Conservation (phyloP, 2,888 invertebrate genomes). For the Fabriciana adippe region DNA sequence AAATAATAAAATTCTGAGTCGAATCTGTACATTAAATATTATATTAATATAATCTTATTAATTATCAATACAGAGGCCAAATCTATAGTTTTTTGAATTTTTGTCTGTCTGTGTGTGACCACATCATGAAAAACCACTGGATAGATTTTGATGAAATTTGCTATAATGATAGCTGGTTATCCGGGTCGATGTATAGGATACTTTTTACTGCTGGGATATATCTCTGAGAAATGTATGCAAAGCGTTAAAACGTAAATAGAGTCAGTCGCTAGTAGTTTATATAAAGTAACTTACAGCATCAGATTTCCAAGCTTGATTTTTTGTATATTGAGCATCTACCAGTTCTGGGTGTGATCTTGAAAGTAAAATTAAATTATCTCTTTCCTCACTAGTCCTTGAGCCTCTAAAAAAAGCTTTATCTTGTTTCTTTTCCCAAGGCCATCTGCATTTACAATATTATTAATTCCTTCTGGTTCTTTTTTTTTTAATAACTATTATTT, state of each 20-base stretch:
- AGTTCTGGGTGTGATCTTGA: conserved; percentile 88
- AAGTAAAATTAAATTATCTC: conserved; percentile 93
- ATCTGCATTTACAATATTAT: conserved; percentile 49
- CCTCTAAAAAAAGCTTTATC: conserved; percentile 93
- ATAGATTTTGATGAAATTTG: no score
- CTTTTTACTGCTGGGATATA: no score
- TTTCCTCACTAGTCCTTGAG: conserved; percentile 94
- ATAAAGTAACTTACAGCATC: conserved; percentile 82
- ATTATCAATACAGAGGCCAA: not conserved
- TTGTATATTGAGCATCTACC: conserved; percentile 96
- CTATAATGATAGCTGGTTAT: no score
- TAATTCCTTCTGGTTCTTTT: not conserved
- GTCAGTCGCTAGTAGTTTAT: not conserved
- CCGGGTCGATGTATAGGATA: no score
- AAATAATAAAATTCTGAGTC: no score
- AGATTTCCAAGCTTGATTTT: conserved; percentile 99
- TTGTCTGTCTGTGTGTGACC: no score
- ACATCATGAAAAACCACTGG: no score
- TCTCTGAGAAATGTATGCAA: no score
- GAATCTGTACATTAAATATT: no score
- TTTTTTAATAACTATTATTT: not conserved
- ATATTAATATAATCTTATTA: no score
- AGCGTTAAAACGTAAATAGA: no score
- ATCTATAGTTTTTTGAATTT: not conserved
- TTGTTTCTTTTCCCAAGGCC: conserved; percentile 90